phyloP scores from a whole-genome alignment of 1,140 invertebrate species.

The Oncopeltus fasciatus region DNA sequence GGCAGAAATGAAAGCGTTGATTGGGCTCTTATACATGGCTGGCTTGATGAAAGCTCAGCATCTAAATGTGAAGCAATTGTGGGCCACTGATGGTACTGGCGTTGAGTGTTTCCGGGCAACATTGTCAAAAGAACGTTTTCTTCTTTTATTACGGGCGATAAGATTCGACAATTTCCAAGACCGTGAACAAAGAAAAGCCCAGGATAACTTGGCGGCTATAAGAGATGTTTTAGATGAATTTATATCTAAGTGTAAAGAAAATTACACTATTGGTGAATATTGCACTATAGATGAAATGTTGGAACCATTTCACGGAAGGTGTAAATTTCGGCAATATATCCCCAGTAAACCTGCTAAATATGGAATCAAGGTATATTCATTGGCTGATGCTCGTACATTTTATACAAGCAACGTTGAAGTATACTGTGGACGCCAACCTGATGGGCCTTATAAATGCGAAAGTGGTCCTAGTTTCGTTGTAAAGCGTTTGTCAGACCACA shows the following conservation, averaged over 20 bases:
- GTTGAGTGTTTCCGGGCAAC: neutral
- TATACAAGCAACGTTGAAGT: slow-evolving; percentile 16
- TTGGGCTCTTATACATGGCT: neutral
- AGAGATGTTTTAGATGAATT: slow-evolving; percentile 27
- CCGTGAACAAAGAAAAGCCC: slow-evolving; percentile 20
- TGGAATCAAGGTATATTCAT: slow-evolving; percentile 23
- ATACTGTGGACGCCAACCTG: slow-evolving; percentile 9
- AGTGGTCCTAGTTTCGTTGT: neutral
- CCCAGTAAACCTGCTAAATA: slow-evolving; percentile 34
- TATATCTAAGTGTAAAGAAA: slow-evolving; percentile 28
- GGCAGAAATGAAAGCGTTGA: neutral
- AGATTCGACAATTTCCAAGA: slow-evolving; percentile 28
- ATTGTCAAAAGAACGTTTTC: slow-evolving; percentile 23
- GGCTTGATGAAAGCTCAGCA: neutral
- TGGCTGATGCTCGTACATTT: neutral
- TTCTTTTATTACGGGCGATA: slow-evolving; percentile 26
- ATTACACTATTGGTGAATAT: slow-evolving; percentile 24
- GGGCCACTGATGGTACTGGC: neutral
- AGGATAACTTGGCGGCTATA: slow-evolving; percentile 24
- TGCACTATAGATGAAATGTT: slow-evolving; percentile 32
- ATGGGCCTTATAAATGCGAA: neutral
- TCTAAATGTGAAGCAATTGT: too few species aligned
- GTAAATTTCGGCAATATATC: slow-evolving; percentile 32
- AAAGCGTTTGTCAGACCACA: neutral
- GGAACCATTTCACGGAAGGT: slow-evolving; percentile 28